These are phyloP conservation scores for Tachina fera DNA, from an alignment of 2,888 invertebrate species.

Conservation along the genomic window DNA sequence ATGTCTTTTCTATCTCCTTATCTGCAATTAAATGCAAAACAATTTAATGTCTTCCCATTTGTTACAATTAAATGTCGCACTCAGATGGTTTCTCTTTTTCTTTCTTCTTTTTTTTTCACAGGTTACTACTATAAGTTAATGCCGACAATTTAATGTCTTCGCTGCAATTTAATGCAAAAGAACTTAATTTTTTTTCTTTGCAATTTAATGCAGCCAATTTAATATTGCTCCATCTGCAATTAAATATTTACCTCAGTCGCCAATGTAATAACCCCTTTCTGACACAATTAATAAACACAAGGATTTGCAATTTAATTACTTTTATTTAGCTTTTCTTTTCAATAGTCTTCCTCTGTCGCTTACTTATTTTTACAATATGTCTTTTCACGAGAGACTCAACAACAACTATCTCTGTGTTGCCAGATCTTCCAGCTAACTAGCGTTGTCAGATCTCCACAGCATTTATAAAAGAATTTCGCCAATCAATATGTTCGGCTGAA, in stretches of 20 bases:
- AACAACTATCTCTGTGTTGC: too few relatives aligned
- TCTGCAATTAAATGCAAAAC: constrained; percentile 11
- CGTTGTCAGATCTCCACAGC: not conserved
- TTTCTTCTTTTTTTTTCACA: not conserved
- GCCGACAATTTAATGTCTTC: too few relatives aligned
- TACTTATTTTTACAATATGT: too few relatives aligned
- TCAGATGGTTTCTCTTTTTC: not conserved
- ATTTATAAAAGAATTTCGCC: too few relatives aligned
- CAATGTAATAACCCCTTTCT: not conserved
- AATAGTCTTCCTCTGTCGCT: too few relatives aligned
- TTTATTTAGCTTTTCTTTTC: too few relatives aligned
- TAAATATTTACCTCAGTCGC: constrained; percentile 13
- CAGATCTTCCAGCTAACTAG: not conserved
- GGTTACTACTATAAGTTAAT: too few relatives aligned
- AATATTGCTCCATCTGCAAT: constrained; percentile 3
- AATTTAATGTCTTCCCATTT: not conserved
- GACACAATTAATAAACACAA: too few relatives aligned
- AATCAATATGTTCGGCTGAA: too few relatives aligned
- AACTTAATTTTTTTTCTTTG: not conserved
- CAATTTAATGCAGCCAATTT: constrained; percentile 8
- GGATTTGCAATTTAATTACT: too few relatives aligned
- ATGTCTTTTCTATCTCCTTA: constrained; percentile 3
- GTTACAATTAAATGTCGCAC: constrained; percentile 1
- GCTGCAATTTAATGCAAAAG: too few relatives aligned
- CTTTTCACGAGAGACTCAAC: too few relatives aligned